Conservation (phyloP, 2,888 invertebrate genomes). For the Megaustenia siamemsis region DNA sequence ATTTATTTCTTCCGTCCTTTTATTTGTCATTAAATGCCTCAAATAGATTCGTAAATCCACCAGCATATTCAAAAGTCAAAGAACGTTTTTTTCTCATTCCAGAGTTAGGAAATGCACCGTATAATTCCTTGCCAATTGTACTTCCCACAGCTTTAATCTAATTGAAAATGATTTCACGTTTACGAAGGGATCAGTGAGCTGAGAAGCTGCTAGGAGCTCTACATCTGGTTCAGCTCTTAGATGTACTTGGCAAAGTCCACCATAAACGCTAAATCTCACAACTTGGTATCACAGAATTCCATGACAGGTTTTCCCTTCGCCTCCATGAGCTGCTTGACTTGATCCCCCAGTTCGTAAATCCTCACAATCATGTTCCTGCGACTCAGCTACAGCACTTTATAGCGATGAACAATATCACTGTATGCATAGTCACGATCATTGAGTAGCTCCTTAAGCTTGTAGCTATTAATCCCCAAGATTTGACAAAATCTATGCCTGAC, state of each 20-base stretch:
- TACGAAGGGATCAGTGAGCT: too few relatives aligned
- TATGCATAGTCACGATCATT: neutral
- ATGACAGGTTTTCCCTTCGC: neutral
- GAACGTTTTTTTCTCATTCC: neutral
- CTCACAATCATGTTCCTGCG: too few relatives aligned
- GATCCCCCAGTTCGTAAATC: too few relatives aligned
- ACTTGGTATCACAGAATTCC: neutral
- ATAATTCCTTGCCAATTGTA: too few relatives aligned
- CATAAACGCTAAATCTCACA: neutral
- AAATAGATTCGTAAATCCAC: neutral
- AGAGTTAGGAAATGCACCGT: neutral
- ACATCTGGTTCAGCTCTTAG: neutral
- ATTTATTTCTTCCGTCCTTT: neutral
- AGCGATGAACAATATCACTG: neutral
- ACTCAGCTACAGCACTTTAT: neutral
- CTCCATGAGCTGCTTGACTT: too few relatives aligned
- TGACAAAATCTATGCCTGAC: too few relatives aligned
- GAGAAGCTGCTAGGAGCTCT: neutral
- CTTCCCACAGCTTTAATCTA: neutral
- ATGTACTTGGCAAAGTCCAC: neutral
- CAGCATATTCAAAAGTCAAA: neutral
- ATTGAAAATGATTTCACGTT: too few relatives aligned
- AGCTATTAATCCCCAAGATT: neutral
- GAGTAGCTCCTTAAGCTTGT: neutral
- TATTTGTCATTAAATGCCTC: neutral